A percentile compares a stretch with the other conserved stretches of the same genome.
Evolutionary conservation across 1,140 invertebrate genomes (phyloP).

Genomic region (Heliothis subflexa): DNA sequence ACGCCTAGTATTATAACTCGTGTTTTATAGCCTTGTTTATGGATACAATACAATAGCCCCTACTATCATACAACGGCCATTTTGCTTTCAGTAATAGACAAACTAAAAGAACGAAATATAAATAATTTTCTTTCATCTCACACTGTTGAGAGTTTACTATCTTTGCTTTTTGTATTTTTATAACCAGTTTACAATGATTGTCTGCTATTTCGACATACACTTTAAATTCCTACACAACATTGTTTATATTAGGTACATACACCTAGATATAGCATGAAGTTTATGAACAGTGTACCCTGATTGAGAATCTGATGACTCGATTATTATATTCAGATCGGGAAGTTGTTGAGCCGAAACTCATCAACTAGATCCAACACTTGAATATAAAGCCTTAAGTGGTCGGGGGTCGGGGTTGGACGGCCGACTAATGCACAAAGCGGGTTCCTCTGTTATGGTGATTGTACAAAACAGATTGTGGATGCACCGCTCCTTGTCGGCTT

Average conservation of each 20-base stretch:
- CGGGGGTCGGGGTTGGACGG: slow-evolving; percentile 27
- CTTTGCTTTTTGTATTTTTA: slow-evolving; percentile 11
- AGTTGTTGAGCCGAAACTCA: slow-evolving; percentile 49
- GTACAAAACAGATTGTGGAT: slow-evolving; percentile 58
- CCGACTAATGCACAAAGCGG: slow-evolving; percentile 60
- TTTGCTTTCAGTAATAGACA: slow-evolving; percentile 35
- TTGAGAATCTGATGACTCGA: slow-evolving; percentile 33
- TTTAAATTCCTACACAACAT: neutral
- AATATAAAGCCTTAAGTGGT: slow-evolving; percentile 48
- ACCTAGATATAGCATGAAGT: neutral
- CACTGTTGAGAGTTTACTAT: neutral
- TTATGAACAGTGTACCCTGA: neutral
- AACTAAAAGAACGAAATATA: slow-evolving; percentile 28
- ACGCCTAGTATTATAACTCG: slow-evolving; percentile 59
- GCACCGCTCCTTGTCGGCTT: slow-evolving; percentile 44
- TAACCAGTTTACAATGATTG: neutral
- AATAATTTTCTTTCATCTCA: slow-evolving; percentile 33
- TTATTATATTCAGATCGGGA: slow-evolving; percentile 43
- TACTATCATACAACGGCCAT: slow-evolving; percentile 14
- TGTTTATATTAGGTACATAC: neutral
- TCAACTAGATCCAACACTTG: slow-evolving; percentile 39
- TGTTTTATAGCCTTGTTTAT: slow-evolving; percentile 37
- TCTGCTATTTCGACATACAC: neutral
- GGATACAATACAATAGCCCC: slow-evolving; percentile 34
- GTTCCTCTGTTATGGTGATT: slow-evolving; percentile 57